Evolutionary conservation across 2,797 vertebrate genomes (phyloP).

Genomic region (Rhynchonycteris naso): DNA sequence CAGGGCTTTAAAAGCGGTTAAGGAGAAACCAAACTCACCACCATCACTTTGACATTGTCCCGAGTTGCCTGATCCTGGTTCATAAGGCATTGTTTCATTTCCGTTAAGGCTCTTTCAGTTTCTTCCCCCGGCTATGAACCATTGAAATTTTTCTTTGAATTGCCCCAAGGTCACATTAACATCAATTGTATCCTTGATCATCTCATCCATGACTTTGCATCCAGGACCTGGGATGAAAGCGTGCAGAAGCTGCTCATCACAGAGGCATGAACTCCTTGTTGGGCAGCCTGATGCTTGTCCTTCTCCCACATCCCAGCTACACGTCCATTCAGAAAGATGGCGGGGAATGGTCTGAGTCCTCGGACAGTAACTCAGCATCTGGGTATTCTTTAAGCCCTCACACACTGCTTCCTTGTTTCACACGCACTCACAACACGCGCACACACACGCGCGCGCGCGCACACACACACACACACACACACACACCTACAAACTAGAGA

Average conservation of each 20-base stretch:
- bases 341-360: neutral
- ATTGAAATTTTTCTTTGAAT: accelerated
- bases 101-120: accelerated
- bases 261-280: neutral
- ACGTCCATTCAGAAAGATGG: neutral
- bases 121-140: accelerated
- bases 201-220: accelerated
- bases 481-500: accelerated
- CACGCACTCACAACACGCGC: accelerated
- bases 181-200: accelerated
- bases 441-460: too few relatives aligned
- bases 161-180: accelerated
- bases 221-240: neutral
- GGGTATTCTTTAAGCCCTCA: neutral
- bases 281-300: neutral
- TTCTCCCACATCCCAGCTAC: neutral
- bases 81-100: neutral
- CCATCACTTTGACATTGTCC: accelerated
- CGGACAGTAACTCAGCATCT: neutral
- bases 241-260: neutral
- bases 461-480: too few relatives aligned
- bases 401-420: too few relatives aligned
- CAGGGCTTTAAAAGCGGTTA: neutral
- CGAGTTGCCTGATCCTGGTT: neutral
- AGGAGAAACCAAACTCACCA: neutral